Evolutionary conservation across 2,888 invertebrate species (phyloP).

Genomic region (Eledona agricola): DNA sequence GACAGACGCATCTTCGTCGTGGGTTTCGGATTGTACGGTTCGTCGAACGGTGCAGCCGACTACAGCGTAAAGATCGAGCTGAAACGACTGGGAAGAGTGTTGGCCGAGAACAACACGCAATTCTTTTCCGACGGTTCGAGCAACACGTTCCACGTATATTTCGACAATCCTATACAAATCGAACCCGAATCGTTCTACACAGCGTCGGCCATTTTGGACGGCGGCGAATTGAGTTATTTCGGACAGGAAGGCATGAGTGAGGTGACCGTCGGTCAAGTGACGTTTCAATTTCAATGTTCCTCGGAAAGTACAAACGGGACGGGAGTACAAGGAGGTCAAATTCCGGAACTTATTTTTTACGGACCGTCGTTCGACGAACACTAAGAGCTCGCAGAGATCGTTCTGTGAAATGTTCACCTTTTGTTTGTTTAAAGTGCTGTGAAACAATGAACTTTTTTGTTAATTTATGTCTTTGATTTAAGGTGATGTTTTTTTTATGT

Average conservation of each 20-base stretch:
- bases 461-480: slow-evolving; percentile 38
- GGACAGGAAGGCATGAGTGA: slow-evolving; percentile 97
- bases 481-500: slow-evolving; percentile 23
- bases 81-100: slow-evolving; percentile 85
- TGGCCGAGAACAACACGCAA: slow-evolving; percentile 91
- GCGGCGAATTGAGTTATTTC: slow-evolving; percentile 93
- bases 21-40: slow-evolving; percentile 95
- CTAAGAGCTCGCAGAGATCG: slow-evolving; percentile 31
- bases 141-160: slow-evolving; percentile 92
- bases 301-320: slow-evolving; percentile 98
- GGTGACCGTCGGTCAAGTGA: slow-evolving; percentile 90
- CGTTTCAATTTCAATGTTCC: slow-evolving; percentile 97
- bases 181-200: slow-evolving; percentile 95
- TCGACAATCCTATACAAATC: slow-evolving; percentile 85
- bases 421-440: slow-evolving; percentile 49
- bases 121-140: slow-evolving; percentile 97
- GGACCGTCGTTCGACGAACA: slow-evolving; percentile 74
- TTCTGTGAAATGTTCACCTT: slow-evolving; percentile 33
- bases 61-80: slow-evolving; percentile 95
- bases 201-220: slow-evolving; percentile 94
- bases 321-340: slow-evolving; percentile 96
- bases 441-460: slow-evolving; percentile 41
- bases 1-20: slow-evolving; percentile 95
- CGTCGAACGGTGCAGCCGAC: slow-evolving; percentile 94
- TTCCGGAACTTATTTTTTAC: slow-evolving; percentile 96